A percentile compares a stretch with the other conserved stretches of the same genome.
Conservation (phyloP, 2,888 invertebrate species). For the Xylophagus ater region DNA sequence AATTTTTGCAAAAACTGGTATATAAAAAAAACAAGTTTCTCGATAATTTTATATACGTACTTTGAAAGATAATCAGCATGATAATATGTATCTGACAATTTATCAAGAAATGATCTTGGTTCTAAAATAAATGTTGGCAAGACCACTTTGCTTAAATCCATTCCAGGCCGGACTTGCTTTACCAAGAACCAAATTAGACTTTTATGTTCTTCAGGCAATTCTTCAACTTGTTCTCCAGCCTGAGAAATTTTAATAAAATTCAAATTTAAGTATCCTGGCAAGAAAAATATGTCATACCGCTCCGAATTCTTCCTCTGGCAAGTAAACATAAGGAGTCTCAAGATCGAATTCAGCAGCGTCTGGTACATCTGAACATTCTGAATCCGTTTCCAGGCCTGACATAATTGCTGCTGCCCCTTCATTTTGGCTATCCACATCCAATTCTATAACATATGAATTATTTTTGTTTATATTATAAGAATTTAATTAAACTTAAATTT, state of each 20-base stretch:
- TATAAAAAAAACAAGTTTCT: neutral
- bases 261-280: neutral
- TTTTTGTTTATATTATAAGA: no score
- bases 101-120: slow-evolving; percentile 86
- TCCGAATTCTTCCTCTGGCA: slow-evolving; percentile 50
- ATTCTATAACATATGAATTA: no score
- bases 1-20: slow-evolving; percentile 2
- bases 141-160: slow-evolving; percentile 79
- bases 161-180: slow-evolving; percentile 91
- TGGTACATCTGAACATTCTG: slow-evolving; percentile 52
- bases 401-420: slow-evolving; percentile 45
- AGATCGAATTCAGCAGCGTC: slow-evolving; percentile 28
- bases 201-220: slow-evolving; percentile 89
- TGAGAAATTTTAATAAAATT: slow-evolving; percentile 26
- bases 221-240: slow-evolving; percentile 80
- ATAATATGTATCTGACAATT: slow-evolving; percentile 86
- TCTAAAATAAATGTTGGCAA: slow-evolving; percentile 90
- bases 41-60: slow-evolving; percentile 53
- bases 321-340: slow-evolving; percentile 50
- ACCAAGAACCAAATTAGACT: slow-evolving; percentile 88
- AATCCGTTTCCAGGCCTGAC: slow-evolving; percentile 42
- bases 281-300: slow-evolving; percentile 32
- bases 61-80: slow-evolving; percentile 79
- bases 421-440: slow-evolving; percentile 60
- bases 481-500: no score